These are phyloP conservation scores for Pecten maximus DNA, from an alignment of 2,888 invertebrate species.

Conservation along the genomic window DNA sequence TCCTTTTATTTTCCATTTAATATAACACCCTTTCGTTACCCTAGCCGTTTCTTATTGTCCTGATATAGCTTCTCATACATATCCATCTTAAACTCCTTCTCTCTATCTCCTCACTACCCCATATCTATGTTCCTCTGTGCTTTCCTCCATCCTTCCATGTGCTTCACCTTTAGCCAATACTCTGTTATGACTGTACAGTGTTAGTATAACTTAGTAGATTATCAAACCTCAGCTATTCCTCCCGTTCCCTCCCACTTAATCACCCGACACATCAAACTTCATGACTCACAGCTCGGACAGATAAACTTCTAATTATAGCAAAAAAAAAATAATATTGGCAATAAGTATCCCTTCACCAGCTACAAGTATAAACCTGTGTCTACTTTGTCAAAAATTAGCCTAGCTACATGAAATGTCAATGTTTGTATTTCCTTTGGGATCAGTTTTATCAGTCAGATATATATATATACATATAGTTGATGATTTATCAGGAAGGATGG, in stretches of 20 bases:
- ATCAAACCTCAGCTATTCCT: too few species aligned
- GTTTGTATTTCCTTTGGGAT: not conserved
- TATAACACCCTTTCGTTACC: too few species aligned
- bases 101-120: not conserved
- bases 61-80: too few species aligned
- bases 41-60: too few species aligned
- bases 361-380: not conserved
- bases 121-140: not conserved
- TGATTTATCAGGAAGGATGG: not conserved
- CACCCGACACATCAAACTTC: not conserved
- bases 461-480: not conserved
- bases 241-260: not conserved
- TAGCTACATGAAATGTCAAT: conserved; percentile 20
- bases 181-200: not conserved
- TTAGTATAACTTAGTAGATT: too few species aligned
- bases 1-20: too few species aligned
- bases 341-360: not conserved
- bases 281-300: not conserved
- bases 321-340: not conserved
- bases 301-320: not conserved
- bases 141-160: not conserved
- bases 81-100: not conserved
- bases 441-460: not conserved
- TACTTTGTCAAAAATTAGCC: conserved; percentile 26
- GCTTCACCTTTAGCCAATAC: not conserved